These are phyloP conservation scores for Drosophila bipectinata DNA, from an alignment of 1,140 invertebrate genomes.

Conservation along the genomic window DNA sequence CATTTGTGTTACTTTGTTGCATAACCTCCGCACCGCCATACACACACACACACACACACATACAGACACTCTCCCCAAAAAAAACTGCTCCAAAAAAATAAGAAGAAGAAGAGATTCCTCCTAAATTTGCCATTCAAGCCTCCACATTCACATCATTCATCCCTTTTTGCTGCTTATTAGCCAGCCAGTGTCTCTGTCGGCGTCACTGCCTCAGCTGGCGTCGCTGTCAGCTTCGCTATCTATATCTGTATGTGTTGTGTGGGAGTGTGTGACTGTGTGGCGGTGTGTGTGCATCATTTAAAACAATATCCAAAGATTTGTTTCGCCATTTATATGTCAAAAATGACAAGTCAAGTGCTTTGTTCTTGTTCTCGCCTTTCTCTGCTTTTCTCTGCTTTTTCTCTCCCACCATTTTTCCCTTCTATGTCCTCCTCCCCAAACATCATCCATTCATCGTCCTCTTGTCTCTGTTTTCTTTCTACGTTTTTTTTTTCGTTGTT, in stretches of 20 bases:
- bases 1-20: conserved; percentile 42
- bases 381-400: conserved; percentile 8
- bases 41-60: background rate
- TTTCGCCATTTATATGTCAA: conserved; percentile 78
- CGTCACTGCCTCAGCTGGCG: conserved; percentile 9
- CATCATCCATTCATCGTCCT: conserved; percentile 10
- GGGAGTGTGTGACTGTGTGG: conserved; percentile 15
- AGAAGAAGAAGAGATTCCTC: background rate
- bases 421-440: background rate
- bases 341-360: conserved; percentile 78
- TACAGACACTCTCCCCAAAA: background rate
- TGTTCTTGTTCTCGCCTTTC: conserved; percentile 54
- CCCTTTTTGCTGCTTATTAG: conserved; percentile 61
- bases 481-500: conserved; percentile 11
- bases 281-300: conserved; percentile 64
- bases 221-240: conserved; percentile 3
- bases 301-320: conserved; percentile 81
- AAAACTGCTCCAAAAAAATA: background rate
- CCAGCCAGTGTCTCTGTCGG: conserved; percentile 19
- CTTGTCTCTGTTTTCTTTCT: conserved; percentile 35
- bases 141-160: conserved; percentile 31
- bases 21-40: conserved; percentile 11
- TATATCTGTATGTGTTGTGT: conserved; percentile 24
- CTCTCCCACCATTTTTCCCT: background rate
- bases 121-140: conserved; percentile 17